Percentiles rank a stretch among this genome's conserved stretches.
Evolutionary conservation across 2,888 invertebrate genomes (phyloP).

Genomic region (Drosophila nr. medialis): DNA sequence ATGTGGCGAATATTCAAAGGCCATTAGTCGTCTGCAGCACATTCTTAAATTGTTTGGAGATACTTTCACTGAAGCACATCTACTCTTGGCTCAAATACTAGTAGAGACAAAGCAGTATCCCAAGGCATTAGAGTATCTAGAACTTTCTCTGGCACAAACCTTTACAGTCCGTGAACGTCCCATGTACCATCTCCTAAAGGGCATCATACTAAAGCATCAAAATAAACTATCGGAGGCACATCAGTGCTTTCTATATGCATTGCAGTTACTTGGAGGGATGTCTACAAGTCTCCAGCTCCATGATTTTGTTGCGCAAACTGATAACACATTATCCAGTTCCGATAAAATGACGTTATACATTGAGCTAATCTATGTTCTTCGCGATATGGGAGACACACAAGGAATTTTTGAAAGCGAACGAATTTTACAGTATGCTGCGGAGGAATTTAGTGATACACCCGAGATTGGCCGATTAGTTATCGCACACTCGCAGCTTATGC

Average conservation of each 20-base stretch:
- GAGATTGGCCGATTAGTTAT: constrained; percentile 94
- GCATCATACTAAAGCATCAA: constrained; percentile 91
- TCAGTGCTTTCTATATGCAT: constrained; percentile 90
- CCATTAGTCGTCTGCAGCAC: constrained; percentile 89
- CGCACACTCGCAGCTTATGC: constrained; percentile 92
- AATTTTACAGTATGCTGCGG: constrained; percentile 90
- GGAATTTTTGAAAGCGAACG: constrained; percentile 91
- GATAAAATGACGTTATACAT: constrained; percentile 95
- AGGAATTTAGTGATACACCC: constrained; percentile 90
- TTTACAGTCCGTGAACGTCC: constrained; percentile 96
- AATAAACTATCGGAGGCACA: constrained; percentile 90
- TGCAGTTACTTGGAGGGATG: constrained; percentile 87
- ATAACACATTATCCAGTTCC: constrained; percentile 86
- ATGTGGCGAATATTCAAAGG: constrained; percentile 90
- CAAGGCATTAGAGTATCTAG: constrained; percentile 93
- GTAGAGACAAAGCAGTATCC: constrained; percentile 89
- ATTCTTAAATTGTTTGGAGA: constrained; percentile 91
- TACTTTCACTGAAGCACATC: constrained; percentile 92
- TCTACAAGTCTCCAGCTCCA: constrained; percentile 42
- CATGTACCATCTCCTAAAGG: constrained; percentile 94
- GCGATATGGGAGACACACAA: constrained; percentile 62
- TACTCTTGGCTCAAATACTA: constrained; percentile 94
- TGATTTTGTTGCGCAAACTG: constrained; percentile 8
- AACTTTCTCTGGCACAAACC: constrained; percentile 95
- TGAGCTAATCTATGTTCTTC: constrained; percentile 89